A percentile compares a stretch with the other conserved stretches of the same genome.
Evolutionary conservation across 2,888 invertebrate genomes (phyloP).

Genomic region (Meloe dianella): DNA sequence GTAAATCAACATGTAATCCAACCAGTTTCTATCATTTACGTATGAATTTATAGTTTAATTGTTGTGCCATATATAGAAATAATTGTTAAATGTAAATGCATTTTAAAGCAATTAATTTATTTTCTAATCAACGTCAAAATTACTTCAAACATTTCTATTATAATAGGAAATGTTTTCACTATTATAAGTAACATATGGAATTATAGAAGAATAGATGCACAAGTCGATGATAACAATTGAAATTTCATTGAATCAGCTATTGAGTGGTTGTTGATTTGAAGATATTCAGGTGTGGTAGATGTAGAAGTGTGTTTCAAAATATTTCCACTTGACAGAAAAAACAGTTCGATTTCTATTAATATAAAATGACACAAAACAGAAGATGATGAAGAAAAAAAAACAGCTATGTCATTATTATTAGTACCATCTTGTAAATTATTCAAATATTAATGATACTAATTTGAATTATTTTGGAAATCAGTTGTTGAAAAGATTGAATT

Average conservation of each 20-base stretch:
- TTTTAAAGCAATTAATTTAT: constrained; percentile 19
- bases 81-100: too few relatives aligned
- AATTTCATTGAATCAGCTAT: constrained; percentile 23
- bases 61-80: too few relatives aligned
- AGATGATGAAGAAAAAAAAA: too few relatives aligned
- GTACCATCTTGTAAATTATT: constrained; percentile 12
- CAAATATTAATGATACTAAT: constrained; percentile 5
- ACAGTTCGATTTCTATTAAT: constrained; percentile 15
- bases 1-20: not conserved
- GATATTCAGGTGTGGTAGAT: constrained; percentile 21
- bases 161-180: not conserved
- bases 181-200: not conserved
- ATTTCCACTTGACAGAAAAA: constrained; percentile 8
- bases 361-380: constrained; percentile 3
- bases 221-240: constrained; percentile 21
- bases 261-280: constrained; percentile 13
- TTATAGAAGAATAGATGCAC: constrained; percentile 7
- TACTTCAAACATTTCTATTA: not conserved
- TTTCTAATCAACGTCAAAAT: constrained; percentile 16
- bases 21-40: constrained; percentile 20
- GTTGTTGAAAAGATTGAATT: not conserved
- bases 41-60: not conserved
- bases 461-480: not conserved
- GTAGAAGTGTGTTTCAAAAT: constrained; percentile 17
- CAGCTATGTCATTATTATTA: constrained; percentile 17